These are phyloP conservation scores for Tetragonisca angustula DNA, from an alignment of 2,888 invertebrate genomes.

Conservation along the genomic window DNA sequence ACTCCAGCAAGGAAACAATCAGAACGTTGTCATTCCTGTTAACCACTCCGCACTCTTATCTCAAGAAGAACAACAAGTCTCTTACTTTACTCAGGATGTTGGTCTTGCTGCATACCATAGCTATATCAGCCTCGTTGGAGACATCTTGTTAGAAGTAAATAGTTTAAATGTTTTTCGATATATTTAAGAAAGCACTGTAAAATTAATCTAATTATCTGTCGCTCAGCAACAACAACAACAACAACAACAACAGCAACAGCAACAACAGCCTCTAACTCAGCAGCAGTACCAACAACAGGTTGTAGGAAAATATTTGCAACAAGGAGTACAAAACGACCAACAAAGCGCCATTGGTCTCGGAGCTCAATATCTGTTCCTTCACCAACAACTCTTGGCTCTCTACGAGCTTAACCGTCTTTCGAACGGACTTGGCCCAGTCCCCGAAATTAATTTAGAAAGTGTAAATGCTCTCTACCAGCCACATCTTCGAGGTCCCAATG, in stretches of 20 bases:
- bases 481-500: constrained; percentile 87
- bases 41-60: constrained; percentile 86
- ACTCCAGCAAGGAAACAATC: constrained; percentile 50
- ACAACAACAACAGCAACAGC: constrained; percentile 30
- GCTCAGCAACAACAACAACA: constrained; percentile 5
- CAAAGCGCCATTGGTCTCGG: constrained; percentile 78
- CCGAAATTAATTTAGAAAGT: constrained; percentile 85
- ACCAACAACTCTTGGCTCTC: constrained; percentile 89
- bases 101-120: constrained; percentile 89
- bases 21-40: constrained; percentile 86
- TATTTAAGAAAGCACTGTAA: rapidly evolving
- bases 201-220: background rate
- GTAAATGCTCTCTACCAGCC: constrained; percentile 88
- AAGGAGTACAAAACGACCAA: constrained; percentile 41
- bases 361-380: constrained; percentile 86
- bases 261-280: constrained; percentile 42
- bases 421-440: constrained; percentile 88
- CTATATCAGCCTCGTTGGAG: constrained; percentile 86
- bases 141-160: constrained; percentile 73
- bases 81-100: constrained; percentile 90
- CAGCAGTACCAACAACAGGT: constrained; percentile 48
- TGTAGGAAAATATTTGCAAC: constrained; percentile 26
- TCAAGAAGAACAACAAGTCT: constrained; percentile 86
- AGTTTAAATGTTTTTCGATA: background rate
- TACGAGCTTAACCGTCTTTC: constrained; percentile 91